Conservation (phyloP, 2,113 vertebrate species). For the Notothenia rossii region DNA sequence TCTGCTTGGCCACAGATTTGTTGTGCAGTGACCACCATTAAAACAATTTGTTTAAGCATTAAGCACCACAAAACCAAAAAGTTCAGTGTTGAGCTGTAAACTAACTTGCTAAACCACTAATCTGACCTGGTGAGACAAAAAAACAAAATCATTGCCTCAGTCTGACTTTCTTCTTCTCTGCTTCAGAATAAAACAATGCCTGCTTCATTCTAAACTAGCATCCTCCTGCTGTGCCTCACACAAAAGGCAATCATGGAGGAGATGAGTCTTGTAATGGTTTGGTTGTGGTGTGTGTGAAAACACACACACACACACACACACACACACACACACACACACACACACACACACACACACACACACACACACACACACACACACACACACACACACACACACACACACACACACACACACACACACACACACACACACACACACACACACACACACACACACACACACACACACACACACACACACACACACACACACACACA, state of each 20-base stretch:
- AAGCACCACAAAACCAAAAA: constrained; percentile 7
- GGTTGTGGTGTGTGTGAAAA: constrained; percentile 40
- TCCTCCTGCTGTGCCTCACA: constrained; percentile 53
- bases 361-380: background rate
- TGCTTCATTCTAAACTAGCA: constrained; percentile 71
- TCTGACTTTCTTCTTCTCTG: constrained; percentile 13
- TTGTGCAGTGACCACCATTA: constrained; percentile 14
- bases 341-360: too few species aligned
- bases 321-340: background rate
- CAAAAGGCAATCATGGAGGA: constrained; percentile 53
- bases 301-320: background rate
- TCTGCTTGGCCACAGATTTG: constrained; percentile 8
- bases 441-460: background rate
- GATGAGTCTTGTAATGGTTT: constrained; percentile 61
- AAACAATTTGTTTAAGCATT: background rate
- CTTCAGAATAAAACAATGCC: constrained; percentile 67
- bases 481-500: too few species aligned
- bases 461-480: background rate
- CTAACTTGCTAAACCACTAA: constrained; percentile 40
- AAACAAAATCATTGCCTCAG: constrained; percentile 13
- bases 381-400: background rate
- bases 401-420: background rate
- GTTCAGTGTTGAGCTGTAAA: constrained; percentile 15
- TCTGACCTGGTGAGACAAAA: constrained; percentile 12
- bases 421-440: background rate